Evolutionary conservation across 2,113 vertebrate genomes (phyloP).

Genomic region (Otolemur garnettii): DNA sequence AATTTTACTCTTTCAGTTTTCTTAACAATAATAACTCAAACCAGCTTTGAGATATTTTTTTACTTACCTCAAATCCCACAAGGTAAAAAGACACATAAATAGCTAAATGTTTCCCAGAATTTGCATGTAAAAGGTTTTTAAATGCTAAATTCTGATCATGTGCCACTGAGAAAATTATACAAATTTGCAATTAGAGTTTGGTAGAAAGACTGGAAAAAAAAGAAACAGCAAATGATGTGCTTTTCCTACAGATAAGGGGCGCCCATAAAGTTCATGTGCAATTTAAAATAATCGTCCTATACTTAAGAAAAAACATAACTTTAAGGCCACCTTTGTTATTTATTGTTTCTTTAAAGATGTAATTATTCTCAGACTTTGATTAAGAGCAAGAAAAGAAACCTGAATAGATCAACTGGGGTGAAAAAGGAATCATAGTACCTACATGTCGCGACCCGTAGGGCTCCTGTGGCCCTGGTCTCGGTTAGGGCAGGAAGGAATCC

Average conservation of each 20-base stretch:
- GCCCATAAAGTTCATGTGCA: too few species aligned
- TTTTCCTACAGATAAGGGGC: not conserved
- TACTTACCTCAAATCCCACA: not conserved
- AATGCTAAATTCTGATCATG: not conserved
- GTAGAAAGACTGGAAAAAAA: not conserved
- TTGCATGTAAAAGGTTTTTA: not conserved
- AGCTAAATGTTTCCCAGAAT: not conserved
- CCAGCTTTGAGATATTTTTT: not conserved
- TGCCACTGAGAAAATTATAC: not conserved
- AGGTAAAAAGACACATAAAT: constrained; percentile 7
- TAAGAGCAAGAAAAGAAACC: not conserved
- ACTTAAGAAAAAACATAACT: too few species aligned
- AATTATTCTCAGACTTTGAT: not conserved
- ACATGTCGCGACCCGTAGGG: too few species aligned
- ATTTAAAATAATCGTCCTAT: too few species aligned
- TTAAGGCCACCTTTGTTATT: not conserved
- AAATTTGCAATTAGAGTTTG: not conserved
- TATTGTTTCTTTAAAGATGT: not conserved
- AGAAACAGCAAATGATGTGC: not conserved
- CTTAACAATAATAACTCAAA: not conserved
- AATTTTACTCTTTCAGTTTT: constrained; percentile 6
- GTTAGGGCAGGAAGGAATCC: too few species aligned
- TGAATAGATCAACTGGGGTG: not conserved
- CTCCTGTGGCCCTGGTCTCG: too few species aligned
- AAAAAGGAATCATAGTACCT: not conserved